Percentiles rank a stretch among this genome's conserved stretches.
Evolutionary conservation across 2,888 invertebrate genomes (phyloP).

Genomic region (Thymelicus lineola): DNA sequence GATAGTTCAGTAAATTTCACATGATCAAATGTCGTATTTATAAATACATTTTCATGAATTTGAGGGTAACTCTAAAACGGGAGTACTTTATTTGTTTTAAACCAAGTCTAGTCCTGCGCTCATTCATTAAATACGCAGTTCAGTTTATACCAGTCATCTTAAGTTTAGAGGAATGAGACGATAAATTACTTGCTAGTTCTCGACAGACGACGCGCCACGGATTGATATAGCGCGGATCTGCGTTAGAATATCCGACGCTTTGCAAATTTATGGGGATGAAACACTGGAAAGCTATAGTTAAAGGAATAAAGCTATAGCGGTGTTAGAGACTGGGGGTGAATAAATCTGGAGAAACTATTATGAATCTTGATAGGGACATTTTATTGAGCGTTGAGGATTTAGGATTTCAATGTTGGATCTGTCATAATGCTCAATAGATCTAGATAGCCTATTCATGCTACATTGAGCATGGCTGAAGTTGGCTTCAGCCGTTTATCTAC

Average conservation of each 20-base stretch:
- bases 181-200: conserved; percentile 32
- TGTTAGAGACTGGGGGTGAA: background rate
- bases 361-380: too few relatives aligned
- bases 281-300: conserved; percentile 18
- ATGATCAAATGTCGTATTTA: too few relatives aligned
- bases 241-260: conserved; percentile 23
- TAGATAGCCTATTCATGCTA: too few relatives aligned
- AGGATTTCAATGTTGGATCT: too few relatives aligned
- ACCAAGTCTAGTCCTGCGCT: background rate
- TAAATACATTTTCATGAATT: too few relatives aligned
- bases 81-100: background rate
- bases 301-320: conserved; percentile 4
- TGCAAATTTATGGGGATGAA: conserved; percentile 29
- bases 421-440: too few relatives aligned
- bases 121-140: conserved; percentile 8
- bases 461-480: too few relatives aligned
- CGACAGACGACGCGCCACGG: conserved; percentile 9
- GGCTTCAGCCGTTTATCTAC: too few relatives aligned
- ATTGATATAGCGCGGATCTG: conserved; percentile 28
- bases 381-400: too few relatives aligned
- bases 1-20: too few relatives aligned
- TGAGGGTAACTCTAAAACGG: too few relatives aligned
- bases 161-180: conserved; percentile 22
- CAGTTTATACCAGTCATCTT: conserved; percentile 31
- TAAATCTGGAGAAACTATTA: background rate